Evolutionary conservation across 2,888 invertebrate genomes (phyloP).

Genomic region (Argynnis bischoffii): DNA sequence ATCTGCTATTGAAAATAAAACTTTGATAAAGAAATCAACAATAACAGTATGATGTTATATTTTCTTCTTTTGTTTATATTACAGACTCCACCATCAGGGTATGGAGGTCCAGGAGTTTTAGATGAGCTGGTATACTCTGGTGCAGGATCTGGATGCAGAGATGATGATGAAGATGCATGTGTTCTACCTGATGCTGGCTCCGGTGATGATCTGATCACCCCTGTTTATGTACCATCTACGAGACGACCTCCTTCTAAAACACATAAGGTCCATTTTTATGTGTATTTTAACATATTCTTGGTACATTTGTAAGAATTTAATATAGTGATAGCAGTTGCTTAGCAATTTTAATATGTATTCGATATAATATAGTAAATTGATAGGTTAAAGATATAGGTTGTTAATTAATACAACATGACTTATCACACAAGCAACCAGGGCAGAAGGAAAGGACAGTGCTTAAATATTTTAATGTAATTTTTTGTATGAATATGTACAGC

Average conservation of each 20-base stretch:
- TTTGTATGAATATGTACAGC: no score
- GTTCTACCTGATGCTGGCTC: slow-evolving; percentile 92
- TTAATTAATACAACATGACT: no score
- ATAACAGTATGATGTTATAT: background rate
- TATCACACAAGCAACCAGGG: no score
- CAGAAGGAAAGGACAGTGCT: no score
- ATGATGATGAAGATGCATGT: slow-evolving; percentile 96
- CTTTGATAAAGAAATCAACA: no score
- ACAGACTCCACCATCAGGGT: slow-evolving; percentile 92
- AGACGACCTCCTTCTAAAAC: slow-evolving; percentile 79
- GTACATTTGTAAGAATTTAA: background rate
- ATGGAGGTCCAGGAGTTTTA: slow-evolving; percentile 84
- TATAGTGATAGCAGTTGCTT: no score
- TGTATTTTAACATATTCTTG: background rate
- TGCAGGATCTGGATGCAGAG: slow-evolving; percentile 94
- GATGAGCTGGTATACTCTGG: slow-evolving; percentile 97
- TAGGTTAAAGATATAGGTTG: no score
- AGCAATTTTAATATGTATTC: no score
- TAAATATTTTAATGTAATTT: no score
- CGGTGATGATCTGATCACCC: slow-evolving; percentile 96
- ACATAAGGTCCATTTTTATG: slow-evolving; percentile 40
- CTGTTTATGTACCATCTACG: slow-evolving; percentile 93
- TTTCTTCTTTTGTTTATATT: slow-evolving; percentile 20
- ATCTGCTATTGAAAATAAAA: no score
- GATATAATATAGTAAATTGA: no score